These are phyloP conservation scores for Tanaodytes sp. DNA, from an alignment of 2,888 invertebrate species.

Conservation along the genomic window DNA sequence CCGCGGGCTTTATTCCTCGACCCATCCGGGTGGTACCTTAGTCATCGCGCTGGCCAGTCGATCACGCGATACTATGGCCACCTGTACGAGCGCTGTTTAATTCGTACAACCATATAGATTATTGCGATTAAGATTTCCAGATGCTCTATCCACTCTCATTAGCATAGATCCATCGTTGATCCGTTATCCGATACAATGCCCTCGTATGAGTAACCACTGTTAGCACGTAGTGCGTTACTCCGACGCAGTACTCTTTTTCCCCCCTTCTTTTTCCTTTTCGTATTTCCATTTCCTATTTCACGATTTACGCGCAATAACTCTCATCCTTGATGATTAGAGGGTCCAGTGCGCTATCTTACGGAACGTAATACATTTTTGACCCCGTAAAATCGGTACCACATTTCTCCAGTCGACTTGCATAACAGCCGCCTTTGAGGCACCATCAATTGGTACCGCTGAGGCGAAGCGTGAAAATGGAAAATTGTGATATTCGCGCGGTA, in stretches of 20 bases:
- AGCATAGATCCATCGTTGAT: conserved; percentile 70
- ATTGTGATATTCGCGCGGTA: conserved; percentile 47
- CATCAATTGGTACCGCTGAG: conserved; percentile 30
- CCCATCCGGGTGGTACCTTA: too few relatives aligned
- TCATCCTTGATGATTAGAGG: conserved; percentile 41
- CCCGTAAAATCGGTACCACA: conserved; percentile 33
- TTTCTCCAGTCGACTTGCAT: conserved; percentile 18
- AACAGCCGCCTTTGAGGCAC: conserved; percentile 34
- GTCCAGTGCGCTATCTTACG: conserved; percentile 32
- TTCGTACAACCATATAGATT: conserved; percentile 59
- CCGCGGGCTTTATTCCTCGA: background rate
- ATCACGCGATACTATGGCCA: conserved; percentile 62
- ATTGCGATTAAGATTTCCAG: conserved; percentile 62
- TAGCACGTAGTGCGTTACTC: conserved; percentile 60
- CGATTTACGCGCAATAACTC: conserved; percentile 35
- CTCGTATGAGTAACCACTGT: conserved; percentile 42
- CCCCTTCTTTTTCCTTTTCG: too few relatives aligned
- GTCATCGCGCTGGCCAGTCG: conserved; percentile 19
- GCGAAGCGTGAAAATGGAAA: conserved; percentile 48
- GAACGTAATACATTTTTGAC: conserved; percentile 42
- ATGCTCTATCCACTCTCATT: conserved; percentile 69
- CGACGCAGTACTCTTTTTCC: too few relatives aligned
- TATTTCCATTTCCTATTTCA: too few relatives aligned
- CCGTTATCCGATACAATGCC: conserved; percentile 53
- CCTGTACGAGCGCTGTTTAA: conserved; percentile 68